Base-by-base conservation (phyloP, 2,888 invertebrate species). In the Drosophila eohydei region DNA sequence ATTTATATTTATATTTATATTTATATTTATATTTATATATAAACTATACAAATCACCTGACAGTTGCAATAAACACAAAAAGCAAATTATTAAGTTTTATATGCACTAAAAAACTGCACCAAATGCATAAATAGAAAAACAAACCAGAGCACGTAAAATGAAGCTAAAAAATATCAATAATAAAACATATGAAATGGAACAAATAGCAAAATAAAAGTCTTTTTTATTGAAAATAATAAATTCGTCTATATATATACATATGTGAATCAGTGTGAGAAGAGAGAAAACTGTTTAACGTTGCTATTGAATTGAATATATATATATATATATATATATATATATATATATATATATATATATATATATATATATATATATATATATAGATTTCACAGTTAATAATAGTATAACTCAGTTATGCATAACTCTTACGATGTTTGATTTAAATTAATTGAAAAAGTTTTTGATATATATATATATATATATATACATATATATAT, bases 271-370 rank as follows among this genome's bases (percentile, higher is more conserved):
- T 66, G 66, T 69, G 46, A 52, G 67, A 74, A 54, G 68, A 57
- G 69, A n/a, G 36, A 68, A 81, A 83, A 88, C 83, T 83, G 81
- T 81, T 86, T 86, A 66, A 54, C 73, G 67, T 48, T 70, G 73
- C 81, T 75, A 73, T 71, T 52, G 65, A 56, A 62, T 46, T 57
- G 38, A 46, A 65, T 16, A 40, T 40, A 30, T 3, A 43, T 28
- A 11, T 57, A 21, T 34, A 26, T 21, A 21, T 43, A 46, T 9
- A 30, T 32, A 21, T 11, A 21, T 9, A 41, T n/a, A n/a, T n/a
- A n/a, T n/a, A n/a, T n/a, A n/a, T n/a, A n/a, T n/a, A 2, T 43
- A 43, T 43, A 43, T 12, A 43, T 11, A 21, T 43, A 11, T 41
- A 2, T 9, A 30, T 30, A 34, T 34, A 30, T 30, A 30, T 30